Evolutionary conservation across 2,797 vertebrate species (phyloP).

Genomic region (Tiaroga cobitis): DNA sequence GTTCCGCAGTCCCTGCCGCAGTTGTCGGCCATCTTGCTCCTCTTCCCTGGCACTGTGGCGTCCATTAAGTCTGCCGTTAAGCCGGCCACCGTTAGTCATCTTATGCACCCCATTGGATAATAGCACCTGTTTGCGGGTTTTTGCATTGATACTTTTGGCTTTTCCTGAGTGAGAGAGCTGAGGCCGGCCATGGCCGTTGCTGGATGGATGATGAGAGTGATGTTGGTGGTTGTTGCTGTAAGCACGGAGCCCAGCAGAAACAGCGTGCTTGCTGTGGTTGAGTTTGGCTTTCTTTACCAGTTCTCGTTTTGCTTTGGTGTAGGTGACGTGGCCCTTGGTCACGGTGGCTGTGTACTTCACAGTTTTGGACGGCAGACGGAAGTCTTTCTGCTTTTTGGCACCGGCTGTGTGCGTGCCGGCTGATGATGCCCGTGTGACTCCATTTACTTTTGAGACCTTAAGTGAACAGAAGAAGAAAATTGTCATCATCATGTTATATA

Average conservation of each 20-base stretch:
- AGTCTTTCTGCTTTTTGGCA: constrained; percentile 97
- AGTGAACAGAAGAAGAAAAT: constrained; percentile 19
- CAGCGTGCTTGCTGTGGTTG: constrained; percentile 91
- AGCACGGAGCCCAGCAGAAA: constrained; percentile 75
- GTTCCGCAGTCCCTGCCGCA: constrained; percentile 93
- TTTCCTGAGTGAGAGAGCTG: constrained; percentile 95
- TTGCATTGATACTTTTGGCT: constrained; percentile 99
- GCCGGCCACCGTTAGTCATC: constrained; percentile 73
- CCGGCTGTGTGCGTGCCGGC: constrained; percentile 82
- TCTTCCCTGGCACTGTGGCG: constrained; percentile 88
- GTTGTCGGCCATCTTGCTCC: constrained; percentile 83
- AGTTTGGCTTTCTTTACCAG: constrained; percentile 99
- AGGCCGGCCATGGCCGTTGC: constrained; percentile 66
- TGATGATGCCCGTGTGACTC: constrained; percentile 89
- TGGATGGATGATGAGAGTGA: constrained; percentile 79
- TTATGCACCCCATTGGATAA: constrained; percentile 91
- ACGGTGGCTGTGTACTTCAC: constrained; percentile 99
- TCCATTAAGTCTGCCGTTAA: constrained; percentile 92
- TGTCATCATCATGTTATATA: not conserved
- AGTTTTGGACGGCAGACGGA: constrained; percentile 99
- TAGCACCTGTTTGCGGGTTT: constrained; percentile 99
- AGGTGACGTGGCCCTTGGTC: constrained; percentile 99
- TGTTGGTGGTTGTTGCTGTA: constrained; percentile 80
- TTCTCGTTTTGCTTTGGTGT: constrained; percentile 99
- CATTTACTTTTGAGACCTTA: constrained; percentile 94